These are phyloP conservation scores for Sinella curviseta DNA, from an alignment of 1,140 invertebrate species.

Conservation along the genomic window DNA sequence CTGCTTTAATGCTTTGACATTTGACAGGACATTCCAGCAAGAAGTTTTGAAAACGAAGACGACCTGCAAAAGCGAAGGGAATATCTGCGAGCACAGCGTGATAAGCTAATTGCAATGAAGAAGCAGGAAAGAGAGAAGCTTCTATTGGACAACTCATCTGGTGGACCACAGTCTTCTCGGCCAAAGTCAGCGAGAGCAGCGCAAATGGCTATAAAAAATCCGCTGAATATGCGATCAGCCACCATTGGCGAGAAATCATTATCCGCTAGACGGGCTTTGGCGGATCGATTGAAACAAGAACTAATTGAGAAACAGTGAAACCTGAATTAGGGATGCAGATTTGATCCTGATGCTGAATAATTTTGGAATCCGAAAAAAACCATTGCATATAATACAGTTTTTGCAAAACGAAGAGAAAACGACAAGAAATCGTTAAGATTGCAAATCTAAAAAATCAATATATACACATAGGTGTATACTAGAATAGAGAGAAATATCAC, in stretches of 20 bases:
- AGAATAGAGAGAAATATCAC: no score
- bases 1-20: no score
- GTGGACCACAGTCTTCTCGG: slow-evolving; percentile 53
- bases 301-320: slow-evolving; percentile 59
- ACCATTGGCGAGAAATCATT: slow-evolving; percentile 60
- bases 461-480: no score
- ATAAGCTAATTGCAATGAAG: slow-evolving; percentile 85
- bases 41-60: slow-evolving; percentile 54
- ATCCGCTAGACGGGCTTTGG: slow-evolving; percentile 76
- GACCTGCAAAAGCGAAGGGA: slow-evolving; percentile 78
- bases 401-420: background rate
- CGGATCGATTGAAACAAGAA: slow-evolving; percentile 78
- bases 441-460: no score
- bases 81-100: slow-evolving; percentile 81
- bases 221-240: slow-evolving; percentile 50
- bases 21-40: slow-evolving; percentile 10
- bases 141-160: slow-evolving; percentile 59
- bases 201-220: slow-evolving; percentile 59
- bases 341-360: no score
- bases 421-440: background rate
- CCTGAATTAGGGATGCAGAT: background rate
- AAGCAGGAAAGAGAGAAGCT: slow-evolving; percentile 78
- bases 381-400: background rate
- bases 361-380: no score
- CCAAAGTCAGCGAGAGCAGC: slow-evolving; percentile 72